Conservation (phyloP, 1,140 invertebrate species). For the Carcinoscorpius rotundicauda region DNA sequence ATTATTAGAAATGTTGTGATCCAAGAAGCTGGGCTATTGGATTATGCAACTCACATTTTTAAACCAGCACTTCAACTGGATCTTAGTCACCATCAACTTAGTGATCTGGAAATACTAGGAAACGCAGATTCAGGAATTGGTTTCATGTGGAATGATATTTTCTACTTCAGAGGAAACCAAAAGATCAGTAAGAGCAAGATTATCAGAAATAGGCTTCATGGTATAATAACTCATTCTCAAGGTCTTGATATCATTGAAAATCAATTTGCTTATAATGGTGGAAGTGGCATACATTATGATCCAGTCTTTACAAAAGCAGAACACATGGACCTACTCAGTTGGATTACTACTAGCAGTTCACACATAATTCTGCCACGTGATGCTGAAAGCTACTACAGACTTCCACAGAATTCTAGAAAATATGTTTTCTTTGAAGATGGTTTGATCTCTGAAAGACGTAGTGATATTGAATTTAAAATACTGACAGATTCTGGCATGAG, state of each 20-base stretch:
- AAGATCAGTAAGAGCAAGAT: conserved; percentile 83
- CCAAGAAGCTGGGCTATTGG: conserved; percentile 83
- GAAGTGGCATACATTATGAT: conserved; percentile 84
- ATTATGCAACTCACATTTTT: conserved; percentile 80
- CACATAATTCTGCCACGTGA: too few species aligned
- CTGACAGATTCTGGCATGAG: conserved; percentile 17
- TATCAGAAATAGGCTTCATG: conserved; percentile 68
- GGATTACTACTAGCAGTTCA: conserved; percentile 36
- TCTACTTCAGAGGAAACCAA: conserved; percentile 59
- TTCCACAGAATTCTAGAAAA: too few species aligned
- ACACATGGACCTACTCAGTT: conserved; percentile 81
- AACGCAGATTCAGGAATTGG: conserved; percentile 81
- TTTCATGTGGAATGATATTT: conserved; percentile 76
- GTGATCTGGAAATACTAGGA: conserved; percentile 61
- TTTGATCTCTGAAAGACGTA: neutral
- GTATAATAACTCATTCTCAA: conserved; percentile 41
- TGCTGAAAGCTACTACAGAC: too few species aligned
- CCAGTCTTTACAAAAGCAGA: conserved; percentile 68
- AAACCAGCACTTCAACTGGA: conserved; percentile 90
- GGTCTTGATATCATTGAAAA: conserved; percentile 22
- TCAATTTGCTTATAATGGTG: conserved; percentile 51
- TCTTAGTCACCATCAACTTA: conserved; percentile 81
- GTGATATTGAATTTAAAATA: conserved; percentile 11
- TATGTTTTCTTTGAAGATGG: too few species aligned
- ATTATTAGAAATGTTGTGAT: conserved; percentile 78